These are phyloP conservation scores for Lepus oiostolus DNA, from an alignment of 2,797 vertebrate species.

Conservation along the genomic window DNA sequence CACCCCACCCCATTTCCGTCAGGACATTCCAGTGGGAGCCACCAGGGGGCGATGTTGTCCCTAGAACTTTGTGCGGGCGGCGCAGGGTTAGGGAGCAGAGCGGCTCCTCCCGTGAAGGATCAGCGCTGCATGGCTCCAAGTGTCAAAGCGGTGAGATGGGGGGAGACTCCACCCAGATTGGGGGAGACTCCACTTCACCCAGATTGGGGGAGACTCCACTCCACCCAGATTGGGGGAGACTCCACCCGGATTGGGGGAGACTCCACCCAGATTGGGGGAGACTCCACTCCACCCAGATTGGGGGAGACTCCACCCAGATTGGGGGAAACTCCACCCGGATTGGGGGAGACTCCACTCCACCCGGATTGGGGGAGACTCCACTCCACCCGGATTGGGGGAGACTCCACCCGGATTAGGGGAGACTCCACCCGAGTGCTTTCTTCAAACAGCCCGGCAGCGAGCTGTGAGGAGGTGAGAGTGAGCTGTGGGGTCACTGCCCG, in stretches of 20 bases:
- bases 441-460: not conserved
- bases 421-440: not conserved
- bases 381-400: not conserved
- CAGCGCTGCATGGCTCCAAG: not conserved
- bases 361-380: no score
- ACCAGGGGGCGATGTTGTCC: conserved; percentile 82
- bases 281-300: no score
- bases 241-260: no score
- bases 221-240: no score
- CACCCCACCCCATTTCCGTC: no score
- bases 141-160: not conserved
- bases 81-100: fast-evolving
- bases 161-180: no score
- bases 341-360: no score
- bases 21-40: not conserved
- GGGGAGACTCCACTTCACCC: no score
- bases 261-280: no score
- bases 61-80: not conserved
- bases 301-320: no score
- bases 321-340: no score
- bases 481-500: not conserved
- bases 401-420: not conserved
- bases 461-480: not conserved
- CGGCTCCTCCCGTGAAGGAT: not conserved
- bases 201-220: no score